Conservation (phyloP, 2,888 invertebrate species). For the Chrysina gloriosa region DNA sequence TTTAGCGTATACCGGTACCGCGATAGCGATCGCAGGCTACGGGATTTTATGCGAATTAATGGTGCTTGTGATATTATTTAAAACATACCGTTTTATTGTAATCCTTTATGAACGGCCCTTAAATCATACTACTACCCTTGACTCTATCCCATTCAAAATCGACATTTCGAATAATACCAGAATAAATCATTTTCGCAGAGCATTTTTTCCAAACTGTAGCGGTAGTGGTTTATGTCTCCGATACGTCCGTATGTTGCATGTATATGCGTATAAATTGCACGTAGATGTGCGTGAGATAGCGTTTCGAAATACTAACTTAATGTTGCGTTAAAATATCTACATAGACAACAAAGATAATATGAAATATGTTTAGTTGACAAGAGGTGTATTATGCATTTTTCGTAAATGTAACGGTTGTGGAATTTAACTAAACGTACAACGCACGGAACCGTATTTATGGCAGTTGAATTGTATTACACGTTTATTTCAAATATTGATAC, state of each 20-base stretch:
- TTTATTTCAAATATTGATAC: too few species aligned
- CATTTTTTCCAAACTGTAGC: slow-evolving; percentile 26
- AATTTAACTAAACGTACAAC: too few species aligned
- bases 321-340: slow-evolving; percentile 36
- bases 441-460: too few species aligned
- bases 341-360: too few species aligned
- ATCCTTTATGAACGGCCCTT: slow-evolving; percentile 49
- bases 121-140: slow-evolving; percentile 51
- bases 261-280: slow-evolving; percentile 3
- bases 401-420: not conserved
- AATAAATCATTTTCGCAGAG: slow-evolving; percentile 40
- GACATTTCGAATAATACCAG: slow-evolving; percentile 35
- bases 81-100: slow-evolving; percentile 48
- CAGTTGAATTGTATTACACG: too few species aligned
- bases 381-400: not conserved
- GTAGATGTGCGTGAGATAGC: slow-evolving; percentile 25
- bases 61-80: slow-evolving; percentile 62
- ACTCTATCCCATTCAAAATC: slow-evolving; percentile 40
- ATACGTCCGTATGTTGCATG: slow-evolving; percentile 10
- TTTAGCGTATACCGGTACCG: slow-evolving; percentile 49
- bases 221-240: slow-evolving; percentile 32
- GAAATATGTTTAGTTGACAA: not conserved
- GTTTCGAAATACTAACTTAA: slow-evolving; percentile 26
- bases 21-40: slow-evolving; percentile 50
- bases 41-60: slow-evolving; percentile 63